These are phyloP conservation scores for Terrapene triunguis DNA, from an alignment of 2,113 vertebrate species.

Conservation along the genomic window DNA sequence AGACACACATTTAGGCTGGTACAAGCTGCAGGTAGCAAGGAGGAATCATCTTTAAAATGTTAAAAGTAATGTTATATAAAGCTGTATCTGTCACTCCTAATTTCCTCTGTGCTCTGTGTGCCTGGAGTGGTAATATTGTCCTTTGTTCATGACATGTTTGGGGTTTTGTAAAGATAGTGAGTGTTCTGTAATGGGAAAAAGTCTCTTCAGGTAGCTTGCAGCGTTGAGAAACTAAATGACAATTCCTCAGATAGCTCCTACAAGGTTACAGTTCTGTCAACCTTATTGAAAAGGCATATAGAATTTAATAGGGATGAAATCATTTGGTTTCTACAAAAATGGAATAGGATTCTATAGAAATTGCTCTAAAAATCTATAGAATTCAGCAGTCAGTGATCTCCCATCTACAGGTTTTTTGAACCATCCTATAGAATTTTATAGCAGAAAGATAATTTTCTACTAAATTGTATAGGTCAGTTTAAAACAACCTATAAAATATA, in stretches of 20 bases:
- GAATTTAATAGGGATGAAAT: background rate
- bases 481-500: background rate
- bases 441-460: background rate
- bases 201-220: conserved; percentile 22
- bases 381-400: background rate
- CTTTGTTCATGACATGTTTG: background rate
- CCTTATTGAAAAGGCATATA: background rate
- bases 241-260: background rate
- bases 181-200: conserved; percentile 18
- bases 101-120: background rate
- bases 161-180: conserved; percentile 24
- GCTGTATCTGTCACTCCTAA: background rate
- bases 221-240: background rate
- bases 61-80: background rate
- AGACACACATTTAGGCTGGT: background rate
- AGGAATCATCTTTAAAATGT: background rate
- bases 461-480: background rate
- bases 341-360: background rate
- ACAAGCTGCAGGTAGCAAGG: background rate
- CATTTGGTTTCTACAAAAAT: background rate
- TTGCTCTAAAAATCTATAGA: background rate
- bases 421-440: background rate
- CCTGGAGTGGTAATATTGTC: background rate
- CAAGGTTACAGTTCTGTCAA: conserved; percentile 5
- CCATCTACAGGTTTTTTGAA: background rate